Evolutionary conservation across 2,888 invertebrate genomes (phyloP).

Genomic region (Drymonia ruficornis): DNA sequence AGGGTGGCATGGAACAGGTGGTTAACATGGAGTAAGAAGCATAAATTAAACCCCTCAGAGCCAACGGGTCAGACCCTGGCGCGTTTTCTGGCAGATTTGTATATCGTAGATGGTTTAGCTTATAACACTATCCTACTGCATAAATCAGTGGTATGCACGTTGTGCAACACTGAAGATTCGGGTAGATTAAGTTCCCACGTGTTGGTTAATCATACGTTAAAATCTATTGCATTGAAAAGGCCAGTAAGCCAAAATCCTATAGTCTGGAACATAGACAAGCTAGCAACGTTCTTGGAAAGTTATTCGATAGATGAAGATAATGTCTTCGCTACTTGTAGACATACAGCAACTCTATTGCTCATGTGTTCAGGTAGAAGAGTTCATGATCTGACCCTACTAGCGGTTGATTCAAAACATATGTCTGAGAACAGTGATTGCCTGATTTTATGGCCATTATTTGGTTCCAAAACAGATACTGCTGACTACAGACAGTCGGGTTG

Average conservation of each 20-base stretch:
- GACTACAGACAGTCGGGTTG: constrained; percentile 29
- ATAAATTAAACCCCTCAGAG: no score
- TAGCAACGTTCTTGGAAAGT: constrained; percentile 10
- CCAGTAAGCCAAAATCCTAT: not conserved
- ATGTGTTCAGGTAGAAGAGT: constrained; percentile 28
- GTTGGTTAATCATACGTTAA: constrained; percentile 14
- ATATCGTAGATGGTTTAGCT: no score
- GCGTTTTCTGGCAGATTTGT: constrained; percentile 37
- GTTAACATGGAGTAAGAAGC: no score
- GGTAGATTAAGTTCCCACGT: constrained; percentile 9
- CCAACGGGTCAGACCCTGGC: not conserved
- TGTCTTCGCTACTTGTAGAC: constrained; percentile 22
- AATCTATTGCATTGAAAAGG: constrained; percentile 9
- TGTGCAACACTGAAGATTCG: not conserved
- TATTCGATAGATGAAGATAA: constrained; percentile 7
- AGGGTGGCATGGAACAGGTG: no score
- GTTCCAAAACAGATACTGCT: constrained; percentile 30
- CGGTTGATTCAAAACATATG: not conserved
- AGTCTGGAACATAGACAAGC: constrained; percentile 12
- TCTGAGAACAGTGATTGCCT: constrained; percentile 6
- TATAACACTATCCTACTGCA: not conserved
- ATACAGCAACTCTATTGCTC: constrained; percentile 19
- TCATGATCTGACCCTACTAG: constrained; percentile 33
- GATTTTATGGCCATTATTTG: constrained; percentile 27
- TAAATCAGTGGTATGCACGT: not conserved